Conservation (phyloP, 2,797 vertebrate species). For the Varecia variegata region DNA sequence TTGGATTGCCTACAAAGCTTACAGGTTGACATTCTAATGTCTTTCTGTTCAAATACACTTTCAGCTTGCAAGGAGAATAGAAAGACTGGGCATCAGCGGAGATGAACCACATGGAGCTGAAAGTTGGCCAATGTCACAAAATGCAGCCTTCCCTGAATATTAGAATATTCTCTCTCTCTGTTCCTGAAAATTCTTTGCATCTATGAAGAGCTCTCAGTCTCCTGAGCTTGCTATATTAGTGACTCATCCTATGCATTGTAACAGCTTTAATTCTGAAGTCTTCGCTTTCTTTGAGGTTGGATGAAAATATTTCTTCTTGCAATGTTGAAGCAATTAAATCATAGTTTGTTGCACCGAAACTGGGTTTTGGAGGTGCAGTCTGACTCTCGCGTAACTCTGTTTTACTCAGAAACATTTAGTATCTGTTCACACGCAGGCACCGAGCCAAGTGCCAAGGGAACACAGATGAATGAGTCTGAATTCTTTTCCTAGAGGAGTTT, state of each 20-base stretch:
- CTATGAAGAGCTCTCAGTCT: neutral
- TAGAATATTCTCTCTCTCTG: too few relatives aligned
- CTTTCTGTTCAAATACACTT: neutral
- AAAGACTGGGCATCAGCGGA: too few relatives aligned
- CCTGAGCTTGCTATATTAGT: accelerated
- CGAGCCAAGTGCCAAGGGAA: neutral
- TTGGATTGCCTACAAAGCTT: neutral
- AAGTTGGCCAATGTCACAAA: accelerated
- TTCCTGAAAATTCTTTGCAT: neutral
- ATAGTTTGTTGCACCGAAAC: neutral
- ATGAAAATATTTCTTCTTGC: neutral
- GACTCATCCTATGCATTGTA: accelerated
- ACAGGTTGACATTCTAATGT: too few relatives aligned
- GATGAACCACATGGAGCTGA: accelerated
- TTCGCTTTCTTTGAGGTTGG: neutral
- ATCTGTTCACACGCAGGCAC: neutral
- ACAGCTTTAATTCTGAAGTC: neutral
- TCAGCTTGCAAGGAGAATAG: neutral
- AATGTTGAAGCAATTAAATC: neutral
- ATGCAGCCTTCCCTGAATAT: accelerated
- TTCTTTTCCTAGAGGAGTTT: neutral
- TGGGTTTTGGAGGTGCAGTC: neutral
- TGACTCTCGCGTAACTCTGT: neutral
- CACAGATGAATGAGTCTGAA: neutral
- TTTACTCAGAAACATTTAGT: neutral